These are phyloP conservation scores for Heliconius eleuchia DNA, from an alignment of 1,140 invertebrate species.

Conservation along the genomic window DNA sequence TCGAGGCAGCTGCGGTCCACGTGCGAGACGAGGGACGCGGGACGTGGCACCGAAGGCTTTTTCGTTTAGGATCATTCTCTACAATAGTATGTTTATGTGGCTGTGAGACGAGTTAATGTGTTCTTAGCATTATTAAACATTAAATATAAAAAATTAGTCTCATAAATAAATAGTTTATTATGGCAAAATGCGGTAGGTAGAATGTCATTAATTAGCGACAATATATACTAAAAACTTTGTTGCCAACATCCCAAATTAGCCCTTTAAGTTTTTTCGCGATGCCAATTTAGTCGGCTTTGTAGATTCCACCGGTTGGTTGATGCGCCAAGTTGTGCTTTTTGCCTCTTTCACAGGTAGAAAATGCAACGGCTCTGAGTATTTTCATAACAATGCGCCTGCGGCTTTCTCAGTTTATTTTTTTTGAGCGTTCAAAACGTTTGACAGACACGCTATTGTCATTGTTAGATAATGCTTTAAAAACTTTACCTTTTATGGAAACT, in stretches of 20 bases:
- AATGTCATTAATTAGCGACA: slow-evolving; percentile 58
- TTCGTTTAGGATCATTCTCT: slow-evolving; percentile 26
- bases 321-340: slow-evolving; percentile 75
- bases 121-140: background rate
- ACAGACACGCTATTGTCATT: slow-evolving; percentile 77
- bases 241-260: slow-evolving; percentile 70
- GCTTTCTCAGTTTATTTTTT: slow-evolving; percentile 71
- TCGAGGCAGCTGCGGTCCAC: slow-evolving; percentile 63
- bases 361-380: slow-evolving; percentile 72
- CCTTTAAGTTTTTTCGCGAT: slow-evolving; percentile 67
- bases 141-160: background rate
- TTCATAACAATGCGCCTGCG: slow-evolving; percentile 78
- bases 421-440: slow-evolving; percentile 70
- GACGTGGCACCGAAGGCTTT: slow-evolving; percentile 13
- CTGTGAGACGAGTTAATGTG: background rate
- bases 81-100: background rate
- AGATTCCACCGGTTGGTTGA: slow-evolving; percentile 64
- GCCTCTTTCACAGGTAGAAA: slow-evolving; percentile 71
- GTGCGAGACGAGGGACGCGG: slow-evolving; percentile 43
- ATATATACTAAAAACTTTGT: slow-evolving; percentile 67
- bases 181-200: slow-evolving; percentile 50
- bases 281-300: slow-evolving; percentile 66
- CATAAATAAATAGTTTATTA: background rate
- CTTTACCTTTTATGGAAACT: slow-evolving; percentile 67
- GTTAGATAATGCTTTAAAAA: slow-evolving; percentile 74